Evolutionary conservation across 2,797 vertebrate species (phyloP).

Genomic region (Silurus aristotelis): DNA sequence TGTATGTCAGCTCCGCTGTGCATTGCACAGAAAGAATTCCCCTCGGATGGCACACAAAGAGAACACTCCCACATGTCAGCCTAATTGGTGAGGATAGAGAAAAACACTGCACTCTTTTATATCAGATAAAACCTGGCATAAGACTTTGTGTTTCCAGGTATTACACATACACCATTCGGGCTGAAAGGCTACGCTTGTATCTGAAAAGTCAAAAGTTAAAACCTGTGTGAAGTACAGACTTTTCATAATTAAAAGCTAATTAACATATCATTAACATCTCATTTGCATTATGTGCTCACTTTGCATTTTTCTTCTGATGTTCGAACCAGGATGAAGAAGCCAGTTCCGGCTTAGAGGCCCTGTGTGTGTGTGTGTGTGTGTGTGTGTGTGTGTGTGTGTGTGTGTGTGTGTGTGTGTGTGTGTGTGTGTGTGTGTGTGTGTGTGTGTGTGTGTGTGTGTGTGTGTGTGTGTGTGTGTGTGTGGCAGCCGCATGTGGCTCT

Average conservation of each 20-base stretch:
- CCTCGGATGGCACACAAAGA: slow-evolving; percentile 48
- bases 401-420: slow-evolving; percentile 21
- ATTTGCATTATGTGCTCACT: slow-evolving; percentile 11
- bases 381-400: not conserved
- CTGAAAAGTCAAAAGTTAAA: slow-evolving; percentile 10
- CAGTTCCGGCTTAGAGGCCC: not conserved
- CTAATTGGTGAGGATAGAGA: slow-evolving; percentile 47
- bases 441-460: not conserved
- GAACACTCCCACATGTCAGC: slow-evolving; percentile 46
- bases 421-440: not conserved
- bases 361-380: not conserved
- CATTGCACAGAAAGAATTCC: slow-evolving; percentile 54
- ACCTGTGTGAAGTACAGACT: not conserved
- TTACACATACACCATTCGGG: not conserved
- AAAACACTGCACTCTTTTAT: slow-evolving; percentile 38
- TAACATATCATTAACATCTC: slow-evolving; percentile 3
- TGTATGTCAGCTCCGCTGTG: slow-evolving; percentile 61
- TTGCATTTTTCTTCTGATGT: not conserved
- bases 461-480: slow-evolving; percentile 21
- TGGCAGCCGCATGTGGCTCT: slow-evolving; percentile 33
- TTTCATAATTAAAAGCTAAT: not conserved
- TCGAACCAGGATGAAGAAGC: not conserved
- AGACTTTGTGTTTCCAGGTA: not conserved
- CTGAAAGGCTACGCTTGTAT: not conserved
- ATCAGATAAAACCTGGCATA: slow-evolving; percentile 15